These are phyloP conservation scores for Caranx melampygus DNA, from an alignment of 2,113 vertebrate genomes.

Conservation along the genomic window DNA sequence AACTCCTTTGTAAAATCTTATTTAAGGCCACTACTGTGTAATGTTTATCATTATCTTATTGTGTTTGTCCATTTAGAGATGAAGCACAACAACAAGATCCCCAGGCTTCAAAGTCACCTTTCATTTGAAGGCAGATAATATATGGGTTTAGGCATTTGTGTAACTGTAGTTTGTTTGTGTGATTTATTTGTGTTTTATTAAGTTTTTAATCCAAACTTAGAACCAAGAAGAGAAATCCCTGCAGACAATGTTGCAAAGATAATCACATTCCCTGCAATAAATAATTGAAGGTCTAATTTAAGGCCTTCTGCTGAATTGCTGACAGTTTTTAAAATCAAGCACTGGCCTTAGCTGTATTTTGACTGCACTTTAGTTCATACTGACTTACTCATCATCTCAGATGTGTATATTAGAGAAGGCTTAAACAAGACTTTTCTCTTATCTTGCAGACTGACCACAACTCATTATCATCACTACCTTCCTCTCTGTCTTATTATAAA, in stretches of 20 bases:
- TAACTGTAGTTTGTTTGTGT: neutral
- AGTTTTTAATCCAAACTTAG: neutral
- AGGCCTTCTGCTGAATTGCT: neutral
- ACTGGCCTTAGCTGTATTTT: no score
- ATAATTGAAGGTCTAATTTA: neutral
- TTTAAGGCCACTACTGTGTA: neutral
- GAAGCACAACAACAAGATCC: neutral
- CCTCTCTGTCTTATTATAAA: no score
- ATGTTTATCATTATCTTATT: neutral
- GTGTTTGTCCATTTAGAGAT: neutral
- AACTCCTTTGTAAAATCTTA: neutral
- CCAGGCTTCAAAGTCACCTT: neutral
- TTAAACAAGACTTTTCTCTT: neutral
- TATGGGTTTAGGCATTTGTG: neutral
- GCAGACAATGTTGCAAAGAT: no score
- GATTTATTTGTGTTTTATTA: neutral
- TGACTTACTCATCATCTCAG: neutral
- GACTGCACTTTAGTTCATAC: no score
- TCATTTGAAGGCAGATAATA: neutral
- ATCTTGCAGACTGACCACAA: neutral
- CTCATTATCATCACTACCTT: slow-evolving; percentile 1
- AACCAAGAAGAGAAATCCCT: no score
- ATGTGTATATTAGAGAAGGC: neutral
- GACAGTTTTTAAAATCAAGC: neutral
- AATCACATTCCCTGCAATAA: neutral